Base-by-base conservation (phyloP, 2,888 invertebrate species). In the Auanema freiburgensis region DNA sequence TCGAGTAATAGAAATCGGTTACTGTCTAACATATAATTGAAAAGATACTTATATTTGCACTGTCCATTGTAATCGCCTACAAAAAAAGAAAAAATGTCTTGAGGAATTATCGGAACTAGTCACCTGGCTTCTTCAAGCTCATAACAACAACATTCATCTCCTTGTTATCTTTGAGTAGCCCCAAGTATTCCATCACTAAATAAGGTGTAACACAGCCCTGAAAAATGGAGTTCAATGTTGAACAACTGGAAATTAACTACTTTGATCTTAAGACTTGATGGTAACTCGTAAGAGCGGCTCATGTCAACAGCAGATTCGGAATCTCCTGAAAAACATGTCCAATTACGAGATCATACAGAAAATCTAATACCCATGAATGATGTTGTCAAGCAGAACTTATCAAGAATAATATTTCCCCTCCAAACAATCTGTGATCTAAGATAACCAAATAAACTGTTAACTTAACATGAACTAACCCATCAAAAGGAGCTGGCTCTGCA, bases 191-290 rank as follows among this genome's bases (percentile, higher is more conserved):
- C 57, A 63, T 66, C 41, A 68, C 62, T 23, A 59, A 11, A 24
- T 66, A 44, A 1, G 63, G 63, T 41, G 57, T 51, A 23, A 68
- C 66, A 33, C 66, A 53, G 24, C 68, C 68, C 66, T 66, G 58
- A 41, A 67, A 59, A 51, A 16, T 12, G 25, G 25, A 40, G 42
- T n/a, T 52, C 11, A 57, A 23, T 54, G 4, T 51, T 43, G 46
- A 49, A 18, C 18, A 43, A 56, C 44, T 44, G 53, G 53, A 58
- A 57, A 62, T 42, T 40, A 59, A 16, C 40, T 41, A 33, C 60
- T 33, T 62, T 60, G 18, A 64, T 58, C 12, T 43, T 40, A 23
- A 63, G 24, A 18, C 10, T 33, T 12, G 43, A 54, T 5, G 68
- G 65, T 51, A 68, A 44, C 33, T 63, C 62, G 5, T 42, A 51